Conservation (phyloP, 2,888 invertebrate genomes). For the Chironomus riparius region DNA sequence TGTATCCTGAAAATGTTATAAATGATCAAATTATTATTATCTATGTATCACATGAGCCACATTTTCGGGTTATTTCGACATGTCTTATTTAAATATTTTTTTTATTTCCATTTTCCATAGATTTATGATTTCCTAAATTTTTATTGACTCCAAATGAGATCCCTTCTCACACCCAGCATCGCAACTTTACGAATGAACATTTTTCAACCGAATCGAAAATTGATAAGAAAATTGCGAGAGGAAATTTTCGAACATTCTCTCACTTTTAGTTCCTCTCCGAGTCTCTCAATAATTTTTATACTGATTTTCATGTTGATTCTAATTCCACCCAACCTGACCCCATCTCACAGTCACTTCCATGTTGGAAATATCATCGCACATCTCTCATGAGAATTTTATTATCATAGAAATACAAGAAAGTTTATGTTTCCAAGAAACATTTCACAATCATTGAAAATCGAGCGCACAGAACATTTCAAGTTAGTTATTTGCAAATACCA, state of each 20-base stretch:
- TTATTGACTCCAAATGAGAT: too few species aligned
- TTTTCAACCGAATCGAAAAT: neutral
- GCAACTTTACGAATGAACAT: neutral
- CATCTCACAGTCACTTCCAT: neutral
- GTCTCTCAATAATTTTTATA: neutral
- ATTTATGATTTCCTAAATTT: too few species aligned
- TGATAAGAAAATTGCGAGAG: neutral
- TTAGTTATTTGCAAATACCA: neutral
- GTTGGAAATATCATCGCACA: neutral
- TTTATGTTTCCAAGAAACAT: neutral
- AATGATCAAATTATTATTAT: too few species aligned
- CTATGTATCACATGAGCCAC: too few species aligned
- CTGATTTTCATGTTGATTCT: slow-evolving; percentile 12
- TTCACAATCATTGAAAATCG: neutral
- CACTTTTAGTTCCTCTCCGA: neutral
- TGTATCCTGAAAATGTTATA: too few species aligned
- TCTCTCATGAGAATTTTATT: neutral
- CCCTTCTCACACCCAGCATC: neutral
- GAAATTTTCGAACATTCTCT: neutral
- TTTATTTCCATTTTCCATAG: too few species aligned
- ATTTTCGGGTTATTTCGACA: too few species aligned
- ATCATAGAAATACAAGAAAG: neutral
- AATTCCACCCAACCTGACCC: neutral
- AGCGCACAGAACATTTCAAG: neutral
- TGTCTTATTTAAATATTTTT: too few species aligned